These are phyloP conservation scores for Zygothrica quintamaculata DNA, from an alignment of 2,888 invertebrate species.

Conservation along the genomic window DNA sequence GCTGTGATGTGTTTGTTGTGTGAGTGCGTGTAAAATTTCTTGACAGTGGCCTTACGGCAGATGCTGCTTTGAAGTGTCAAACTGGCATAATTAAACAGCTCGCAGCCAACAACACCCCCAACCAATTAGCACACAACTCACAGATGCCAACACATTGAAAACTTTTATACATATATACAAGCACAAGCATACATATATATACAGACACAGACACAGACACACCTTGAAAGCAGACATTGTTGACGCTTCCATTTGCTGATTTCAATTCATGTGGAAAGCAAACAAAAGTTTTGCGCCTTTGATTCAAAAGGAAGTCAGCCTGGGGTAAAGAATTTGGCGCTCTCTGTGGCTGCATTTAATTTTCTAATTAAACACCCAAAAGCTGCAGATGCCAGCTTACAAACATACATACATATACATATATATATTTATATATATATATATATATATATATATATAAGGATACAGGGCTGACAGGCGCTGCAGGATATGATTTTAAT, in stretches of 20 bases:
- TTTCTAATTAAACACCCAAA: conserved; percentile 80
- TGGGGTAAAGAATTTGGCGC: conserved; percentile 51
- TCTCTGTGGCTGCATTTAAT: conserved; percentile 65
- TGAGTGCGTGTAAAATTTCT: conserved; percentile 14
- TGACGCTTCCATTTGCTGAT: conserved; percentile 37
- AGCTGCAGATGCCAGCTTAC: conserved; percentile 47
- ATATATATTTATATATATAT: conserved; percentile 17
- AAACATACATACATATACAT: conserved; percentile 17
- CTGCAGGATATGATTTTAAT: conserved; percentile 84
- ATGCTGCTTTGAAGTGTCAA: conserved; percentile 82
- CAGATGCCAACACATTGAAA: conserved; percentile 29
- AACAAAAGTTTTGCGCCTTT: conserved; percentile 71
- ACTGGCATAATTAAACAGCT: conserved; percentile 79
- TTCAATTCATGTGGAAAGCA: conserved; percentile 56
- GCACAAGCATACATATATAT: conserved; percentile 21
- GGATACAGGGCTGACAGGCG: conserved; percentile 29
- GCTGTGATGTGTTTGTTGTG: conserved; percentile 2
- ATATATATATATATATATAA: conserved; percentile 2
- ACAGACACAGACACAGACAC: too few relatives aligned
- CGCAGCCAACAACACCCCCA: conserved; percentile 35
- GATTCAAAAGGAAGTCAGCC: conserved; percentile 27
- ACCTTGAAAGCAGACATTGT: conserved; percentile 61
- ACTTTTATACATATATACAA: conserved; percentile 31
- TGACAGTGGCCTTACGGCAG: conserved; percentile 28
- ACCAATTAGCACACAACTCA: conserved; percentile 1